Evolutionary conservation across 2,888 invertebrate genomes (phyloP).

Genomic region (Synanthedon tipuliformis): DNA sequence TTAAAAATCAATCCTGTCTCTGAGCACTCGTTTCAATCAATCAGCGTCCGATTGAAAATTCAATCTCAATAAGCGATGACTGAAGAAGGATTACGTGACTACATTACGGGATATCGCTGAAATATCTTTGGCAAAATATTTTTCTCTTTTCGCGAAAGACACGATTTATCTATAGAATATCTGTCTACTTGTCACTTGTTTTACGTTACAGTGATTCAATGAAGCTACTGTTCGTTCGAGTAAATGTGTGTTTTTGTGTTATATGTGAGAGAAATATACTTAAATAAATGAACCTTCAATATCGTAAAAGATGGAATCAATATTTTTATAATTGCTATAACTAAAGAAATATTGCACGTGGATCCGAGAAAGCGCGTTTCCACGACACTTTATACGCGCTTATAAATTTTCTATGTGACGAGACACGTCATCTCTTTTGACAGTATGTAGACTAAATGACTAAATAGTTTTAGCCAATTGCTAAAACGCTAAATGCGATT

Average conservation of each 20-base stretch:
- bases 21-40: slow-evolving; percentile 56
- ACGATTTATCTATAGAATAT: neutral
- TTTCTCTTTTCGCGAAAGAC: slow-evolving; percentile 9
- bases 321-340: slow-evolving; percentile 63
- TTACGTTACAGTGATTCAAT: neutral
- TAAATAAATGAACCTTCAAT: slow-evolving; percentile 20
- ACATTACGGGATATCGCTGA: slow-evolving; percentile 36
- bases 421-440: too few species aligned
- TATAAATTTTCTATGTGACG: too few species aligned
- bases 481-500: too few species aligned
- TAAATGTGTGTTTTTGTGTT: neutral
- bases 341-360: slow-evolving; percentile 57
- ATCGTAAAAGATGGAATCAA: slow-evolving; percentile 55
- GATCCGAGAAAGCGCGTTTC: slow-evolving; percentile 32
- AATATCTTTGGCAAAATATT: slow-evolving; percentile 16
- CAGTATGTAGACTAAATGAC: too few species aligned
- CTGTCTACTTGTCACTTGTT: neutral
- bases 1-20: slow-evolving; percentile 54
- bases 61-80: slow-evolving; percentile 56
- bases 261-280: neutral
- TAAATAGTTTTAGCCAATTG: too few species aligned
- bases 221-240: too few species aligned
- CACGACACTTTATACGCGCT: slow-evolving; percentile 12
- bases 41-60: slow-evolving; percentile 60
- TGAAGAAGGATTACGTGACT: slow-evolving; percentile 57